Evolutionary conservation across 1,140 invertebrate genomes (phyloP), one percentile per base, ranked within the genome.

Genomic region (Drosophila miranda): DNA sequence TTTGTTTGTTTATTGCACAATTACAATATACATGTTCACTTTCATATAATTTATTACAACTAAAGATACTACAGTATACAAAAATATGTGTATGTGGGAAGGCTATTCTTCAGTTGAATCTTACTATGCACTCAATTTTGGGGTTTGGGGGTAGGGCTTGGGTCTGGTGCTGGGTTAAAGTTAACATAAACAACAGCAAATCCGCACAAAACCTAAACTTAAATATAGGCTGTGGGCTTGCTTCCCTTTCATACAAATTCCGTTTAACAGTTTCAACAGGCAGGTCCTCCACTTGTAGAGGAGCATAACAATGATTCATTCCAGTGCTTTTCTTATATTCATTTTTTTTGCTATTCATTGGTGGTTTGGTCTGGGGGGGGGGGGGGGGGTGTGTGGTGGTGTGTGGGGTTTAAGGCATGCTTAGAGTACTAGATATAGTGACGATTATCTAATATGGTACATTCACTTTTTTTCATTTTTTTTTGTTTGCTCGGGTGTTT

Each of bases 11-110:
- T 89, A 89, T 89, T 89, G 86, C 86, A 89, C 86, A 89, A 75
- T 79, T 89, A 89, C 81, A 89, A 89, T 89, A 89, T 89, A 86
- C 86, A 89, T 74, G 66, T 86, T 81, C 70, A 78, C 71, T 82
- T 87, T 88, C 75, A 78, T 87, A 87, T 87, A 87, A 87, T 87
- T 87, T 87, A 87, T 82, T 86, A 86, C 46, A 72, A 45, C 78
- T 86, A 86, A 69, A 68, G 64, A 82, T 86, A 78, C 70, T 87
- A 87, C 34, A 50, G 59, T 77, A 87, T 87, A 75, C 71, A 86
- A 86, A 86, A 87, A 73, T 38, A 38, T 38, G 34, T 38, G 34
- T 38, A 59, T 71, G 75, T 60, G 67, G 53, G 67, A 52, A 42
- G 9, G 43, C 66, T 63, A 44, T 62, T 48, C 43, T 52, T 70